phyloP scores from a whole-genome alignment of 2,113 vertebrate species.

The Tragelaphus scriptus region DNA sequence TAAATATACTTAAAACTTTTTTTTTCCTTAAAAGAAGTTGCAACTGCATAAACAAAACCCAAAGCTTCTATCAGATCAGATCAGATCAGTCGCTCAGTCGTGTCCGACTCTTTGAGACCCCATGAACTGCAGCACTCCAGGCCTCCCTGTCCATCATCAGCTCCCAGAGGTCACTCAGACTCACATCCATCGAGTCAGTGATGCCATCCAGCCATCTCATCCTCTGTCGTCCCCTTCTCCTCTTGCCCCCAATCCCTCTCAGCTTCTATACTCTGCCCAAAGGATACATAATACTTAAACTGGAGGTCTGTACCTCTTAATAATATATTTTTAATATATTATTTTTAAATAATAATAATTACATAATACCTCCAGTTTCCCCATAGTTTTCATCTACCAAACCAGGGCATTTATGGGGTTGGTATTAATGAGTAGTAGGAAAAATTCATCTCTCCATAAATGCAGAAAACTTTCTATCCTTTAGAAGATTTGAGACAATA shows the following conservation, averaged over 20 bases:
- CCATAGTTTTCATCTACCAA: background rate
- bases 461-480: background rate
- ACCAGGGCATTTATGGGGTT: background rate
- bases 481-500: constrained; percentile 46
- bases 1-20: background rate
- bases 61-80: background rate
- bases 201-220: too few relatives aligned
- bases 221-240: too few relatives aligned
- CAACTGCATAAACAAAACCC: background rate
- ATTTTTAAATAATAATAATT: background rate
- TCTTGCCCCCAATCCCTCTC: too few relatives aligned
- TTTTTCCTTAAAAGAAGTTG: background rate
- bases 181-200: too few relatives aligned
- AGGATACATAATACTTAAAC: background rate
- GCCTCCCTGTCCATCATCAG: too few relatives aligned
- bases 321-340: background rate
- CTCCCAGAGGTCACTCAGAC: too few relatives aligned
- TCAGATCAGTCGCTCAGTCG: too few relatives aligned
- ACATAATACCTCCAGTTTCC: background rate
- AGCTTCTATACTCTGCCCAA: background rate
- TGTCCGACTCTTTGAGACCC: too few relatives aligned
- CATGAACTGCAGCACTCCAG: too few relatives aligned
- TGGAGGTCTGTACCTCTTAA: background rate
- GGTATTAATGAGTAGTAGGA: background rate
- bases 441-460: background rate